Conservation (phyloP, 2,113 vertebrate genomes). For the Oxyruncus cristatus region DNA sequence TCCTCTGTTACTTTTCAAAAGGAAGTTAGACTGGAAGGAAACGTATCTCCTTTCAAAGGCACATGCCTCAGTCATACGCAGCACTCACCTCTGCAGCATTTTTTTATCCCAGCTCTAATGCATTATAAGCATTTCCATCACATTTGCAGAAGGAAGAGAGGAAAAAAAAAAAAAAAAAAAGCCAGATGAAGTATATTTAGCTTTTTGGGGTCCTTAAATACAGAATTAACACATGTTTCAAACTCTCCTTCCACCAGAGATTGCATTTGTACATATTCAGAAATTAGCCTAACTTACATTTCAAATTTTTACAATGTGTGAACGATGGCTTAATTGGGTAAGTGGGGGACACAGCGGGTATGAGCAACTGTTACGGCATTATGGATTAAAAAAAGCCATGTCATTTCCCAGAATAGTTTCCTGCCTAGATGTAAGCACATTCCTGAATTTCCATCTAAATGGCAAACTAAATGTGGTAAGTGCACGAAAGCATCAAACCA, state of each 20-base stretch:
- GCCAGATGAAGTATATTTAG: neutral
- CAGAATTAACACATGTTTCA: neutral
- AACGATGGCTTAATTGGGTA: neutral
- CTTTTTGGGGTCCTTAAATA: neutral
- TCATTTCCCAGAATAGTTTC: neutral
- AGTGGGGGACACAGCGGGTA: neutral
- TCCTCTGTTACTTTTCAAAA: neutral
- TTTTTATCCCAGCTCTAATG: neutral
- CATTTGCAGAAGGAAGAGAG: neutral
- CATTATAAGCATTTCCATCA: neutral
- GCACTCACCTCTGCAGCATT: neutral
- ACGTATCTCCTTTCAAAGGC: neutral
- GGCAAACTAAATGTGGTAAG: neutral
- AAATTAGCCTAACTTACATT: neutral
- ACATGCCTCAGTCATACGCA: neutral
- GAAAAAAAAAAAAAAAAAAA: fast-evolving
- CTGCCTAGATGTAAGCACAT: neutral
- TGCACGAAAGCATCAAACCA: neutral
- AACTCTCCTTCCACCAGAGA: neutral
- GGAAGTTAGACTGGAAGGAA: neutral
- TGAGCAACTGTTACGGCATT: neutral
- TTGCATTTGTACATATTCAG: neutral
- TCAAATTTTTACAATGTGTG: neutral
- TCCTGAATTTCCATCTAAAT: neutral
- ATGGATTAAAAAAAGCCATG: neutral